phyloP scores from a whole-genome alignment of 2,797 vertebrate genomes.

The Vireo griseus region DNA sequence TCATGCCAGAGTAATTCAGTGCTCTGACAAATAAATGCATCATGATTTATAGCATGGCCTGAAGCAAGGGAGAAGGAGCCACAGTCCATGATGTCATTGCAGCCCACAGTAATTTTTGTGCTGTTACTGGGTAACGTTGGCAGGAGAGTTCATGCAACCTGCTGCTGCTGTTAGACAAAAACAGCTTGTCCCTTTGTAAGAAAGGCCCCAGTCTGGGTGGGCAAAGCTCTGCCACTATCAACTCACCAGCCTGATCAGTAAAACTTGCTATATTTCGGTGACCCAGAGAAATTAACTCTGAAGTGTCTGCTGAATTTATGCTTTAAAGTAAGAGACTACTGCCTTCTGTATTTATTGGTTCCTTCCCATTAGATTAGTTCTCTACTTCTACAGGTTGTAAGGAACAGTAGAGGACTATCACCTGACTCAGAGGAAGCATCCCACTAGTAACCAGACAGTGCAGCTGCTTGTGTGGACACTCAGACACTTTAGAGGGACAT shows the following conservation, averaged over 20 bases:
- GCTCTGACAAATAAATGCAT: not conserved
- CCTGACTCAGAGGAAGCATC: not conserved
- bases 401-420: not conserved
- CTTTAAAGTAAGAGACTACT: not conserved
- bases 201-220: not conserved
- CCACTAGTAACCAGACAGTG: not conserved
- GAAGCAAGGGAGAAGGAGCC: not conserved
- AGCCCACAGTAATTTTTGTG: not conserved
- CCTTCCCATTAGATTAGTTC: not conserved
- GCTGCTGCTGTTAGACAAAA: not conserved
- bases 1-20: not conserved
- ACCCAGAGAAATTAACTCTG: not conserved
- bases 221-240: not conserved
- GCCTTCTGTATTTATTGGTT: not conserved
- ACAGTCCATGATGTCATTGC: not conserved
- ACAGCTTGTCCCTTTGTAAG: not conserved
- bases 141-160: not conserved
- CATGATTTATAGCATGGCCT: not conserved
- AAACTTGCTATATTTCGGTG: not conserved
- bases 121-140: not conserved
- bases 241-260: not conserved
- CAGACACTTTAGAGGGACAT: not conserved
- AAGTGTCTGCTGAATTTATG: not conserved
- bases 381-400: not conserved
- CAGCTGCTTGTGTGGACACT: not conserved